phyloP scores from a whole-genome alignment of 2,888 invertebrate genomes.

The Erebia aethiops region DNA sequence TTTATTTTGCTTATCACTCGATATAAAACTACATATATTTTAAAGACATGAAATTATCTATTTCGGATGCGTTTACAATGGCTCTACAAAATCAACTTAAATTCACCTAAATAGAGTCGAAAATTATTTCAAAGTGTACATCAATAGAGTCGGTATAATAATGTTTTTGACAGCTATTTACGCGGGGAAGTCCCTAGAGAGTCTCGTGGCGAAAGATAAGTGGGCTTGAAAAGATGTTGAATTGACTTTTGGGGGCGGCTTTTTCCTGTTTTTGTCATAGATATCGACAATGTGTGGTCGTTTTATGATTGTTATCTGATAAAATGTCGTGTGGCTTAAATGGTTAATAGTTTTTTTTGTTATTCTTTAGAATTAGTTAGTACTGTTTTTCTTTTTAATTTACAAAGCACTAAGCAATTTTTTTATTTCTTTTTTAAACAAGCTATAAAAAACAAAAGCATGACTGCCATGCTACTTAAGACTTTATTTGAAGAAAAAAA shows the following conservation, averaged over 20 bases:
- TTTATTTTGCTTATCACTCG: constrained; percentile 7
- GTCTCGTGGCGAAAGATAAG: constrained; percentile 44
- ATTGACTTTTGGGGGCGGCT: constrained; percentile 34
- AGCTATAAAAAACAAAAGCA: too few species aligned
- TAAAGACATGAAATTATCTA: background rate
- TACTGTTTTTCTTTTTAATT: too few species aligned
- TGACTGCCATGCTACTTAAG: too few species aligned
- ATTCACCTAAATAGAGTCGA: background rate
- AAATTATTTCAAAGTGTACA: background rate
- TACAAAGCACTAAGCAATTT: too few species aligned
- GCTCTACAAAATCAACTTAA: background rate
- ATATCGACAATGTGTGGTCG: constrained; percentile 20
- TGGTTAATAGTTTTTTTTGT: background rate
- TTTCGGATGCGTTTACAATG: background rate
- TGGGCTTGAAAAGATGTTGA: constrained; percentile 37
- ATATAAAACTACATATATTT: constrained; percentile 4
- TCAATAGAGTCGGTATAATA: constrained; percentile 30
- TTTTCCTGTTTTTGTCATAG: constrained; percentile 37
- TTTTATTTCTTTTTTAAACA: too few species aligned
- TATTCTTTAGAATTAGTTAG: background rate
- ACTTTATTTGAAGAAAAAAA: too few species aligned
- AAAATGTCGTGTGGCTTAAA: background rate
- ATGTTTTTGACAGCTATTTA: constrained; percentile 40
- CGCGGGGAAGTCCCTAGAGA: constrained; percentile 41
- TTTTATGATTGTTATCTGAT: constrained; percentile 11